These are phyloP conservation scores for Champsocephalus esox DNA, from an alignment of 2,797 vertebrate genomes.

Conservation along the genomic window DNA sequence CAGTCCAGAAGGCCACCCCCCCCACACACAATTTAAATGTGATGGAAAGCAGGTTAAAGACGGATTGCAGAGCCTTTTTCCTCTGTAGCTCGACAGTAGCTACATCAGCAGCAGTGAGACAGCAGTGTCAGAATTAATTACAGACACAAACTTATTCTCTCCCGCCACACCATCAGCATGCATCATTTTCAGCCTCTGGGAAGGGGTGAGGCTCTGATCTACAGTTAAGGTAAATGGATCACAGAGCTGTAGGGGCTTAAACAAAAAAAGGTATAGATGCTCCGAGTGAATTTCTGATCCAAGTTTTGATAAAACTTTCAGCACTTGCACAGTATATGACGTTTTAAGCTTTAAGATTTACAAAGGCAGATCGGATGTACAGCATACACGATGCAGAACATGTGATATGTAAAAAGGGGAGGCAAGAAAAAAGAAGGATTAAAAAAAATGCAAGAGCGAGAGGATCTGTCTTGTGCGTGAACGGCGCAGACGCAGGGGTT, in stretches of 20 bases:
- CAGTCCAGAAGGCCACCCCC: slow-evolving; percentile 53
- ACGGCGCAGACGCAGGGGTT: slow-evolving; percentile 85
- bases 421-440: slow-evolving; percentile 33
- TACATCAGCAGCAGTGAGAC: slow-evolving; percentile 59
- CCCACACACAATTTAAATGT: slow-evolving; percentile 66
- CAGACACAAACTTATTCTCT: slow-evolving; percentile 58
- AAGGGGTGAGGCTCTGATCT: slow-evolving; percentile 17
- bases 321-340: not conserved
- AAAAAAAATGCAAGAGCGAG: slow-evolving; percentile 32
- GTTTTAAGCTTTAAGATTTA: not conserved
- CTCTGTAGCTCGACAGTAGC: slow-evolving; percentile 62
- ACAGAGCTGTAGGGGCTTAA: not conserved
- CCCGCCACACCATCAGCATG: slow-evolving; percentile 51
- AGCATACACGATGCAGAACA: slow-evolving; percentile 11
- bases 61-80: slow-evolving; percentile 54
- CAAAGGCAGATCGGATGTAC: slow-evolving; percentile 18
- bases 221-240: slow-evolving; percentile 44
- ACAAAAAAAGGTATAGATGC: not conserved
- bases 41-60: slow-evolving; percentile 71
- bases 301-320: slow-evolving; percentile 26
- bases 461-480: slow-evolving; percentile 80
- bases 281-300: slow-evolving; percentile 4
- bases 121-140: slow-evolving; percentile 68
- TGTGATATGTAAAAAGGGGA: slow-evolving; percentile 32
- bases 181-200: slow-evolving; percentile 42